Evolutionary conservation across 2,888 invertebrate species (phyloP).

Genomic region (Apotomis capreana): DNA sequence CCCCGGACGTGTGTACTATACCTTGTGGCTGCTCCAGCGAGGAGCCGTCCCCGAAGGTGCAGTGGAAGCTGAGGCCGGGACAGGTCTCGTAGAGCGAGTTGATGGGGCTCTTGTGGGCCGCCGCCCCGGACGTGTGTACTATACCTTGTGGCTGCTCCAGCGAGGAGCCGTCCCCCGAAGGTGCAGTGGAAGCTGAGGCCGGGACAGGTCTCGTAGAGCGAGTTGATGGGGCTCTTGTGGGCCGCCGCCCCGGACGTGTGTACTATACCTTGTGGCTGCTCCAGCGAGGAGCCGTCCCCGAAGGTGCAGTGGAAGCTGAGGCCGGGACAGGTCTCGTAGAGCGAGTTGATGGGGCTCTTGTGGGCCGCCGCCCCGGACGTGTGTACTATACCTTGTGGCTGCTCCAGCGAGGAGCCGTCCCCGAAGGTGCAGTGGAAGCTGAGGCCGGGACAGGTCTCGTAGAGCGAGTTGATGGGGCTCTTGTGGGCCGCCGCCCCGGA

Average conservation of each 20-base stretch:
- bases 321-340: not conserved
- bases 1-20: too few relatives aligned
- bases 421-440: not conserved
- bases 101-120: too few relatives aligned
- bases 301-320: not conserved
- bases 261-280: too few relatives aligned
- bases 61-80: too few relatives aligned
- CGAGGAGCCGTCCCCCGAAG: conserved; percentile 9
- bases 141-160: conserved; percentile 15
- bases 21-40: too few relatives aligned
- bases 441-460: not conserved
- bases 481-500: not conserved
- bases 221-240: conserved; percentile 23
- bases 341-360: not conserved
- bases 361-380: not conserved
- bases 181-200: conserved; percentile 16
- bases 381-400: not conserved
- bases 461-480: not conserved
- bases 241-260: not conserved
- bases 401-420: not conserved
- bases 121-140: too few relatives aligned
- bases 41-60: too few relatives aligned
- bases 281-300: not conserved
- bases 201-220: conserved; percentile 19
- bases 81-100: too few relatives aligned